phyloP scores from a whole-genome alignment of 2,797 vertebrate genomes.

The Loris lydekkerianus region DNA sequence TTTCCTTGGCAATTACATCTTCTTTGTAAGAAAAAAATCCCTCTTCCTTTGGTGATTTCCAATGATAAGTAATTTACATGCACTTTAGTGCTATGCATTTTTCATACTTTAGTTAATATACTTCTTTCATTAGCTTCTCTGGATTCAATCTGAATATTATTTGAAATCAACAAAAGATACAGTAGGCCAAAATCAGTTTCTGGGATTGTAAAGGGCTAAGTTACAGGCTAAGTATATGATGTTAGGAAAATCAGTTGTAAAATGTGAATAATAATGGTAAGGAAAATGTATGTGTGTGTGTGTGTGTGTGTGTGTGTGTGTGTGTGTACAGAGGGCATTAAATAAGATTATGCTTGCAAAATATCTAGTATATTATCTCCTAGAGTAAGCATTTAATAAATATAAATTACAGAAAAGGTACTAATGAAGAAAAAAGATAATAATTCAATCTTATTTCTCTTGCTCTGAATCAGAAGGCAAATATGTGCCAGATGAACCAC shows the following conservation, averaged over 20 bases:
- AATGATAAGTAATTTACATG: background rate
- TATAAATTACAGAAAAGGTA: background rate
- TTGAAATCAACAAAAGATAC: background rate
- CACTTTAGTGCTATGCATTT: background rate
- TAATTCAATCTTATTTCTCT: background rate
- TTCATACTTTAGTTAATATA: background rate
- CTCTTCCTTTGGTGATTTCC: background rate
- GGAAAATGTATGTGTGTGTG: background rate
- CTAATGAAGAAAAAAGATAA: background rate
- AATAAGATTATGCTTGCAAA: background rate
- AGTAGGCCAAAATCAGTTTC: background rate
- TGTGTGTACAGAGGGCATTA: background rate
- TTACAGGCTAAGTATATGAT: background rate
- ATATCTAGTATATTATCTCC: background rate
- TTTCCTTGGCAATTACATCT: background rate
- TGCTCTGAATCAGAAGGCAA: background rate
- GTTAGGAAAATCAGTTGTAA: slow-evolving; percentile 10
- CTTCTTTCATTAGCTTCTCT: background rate
- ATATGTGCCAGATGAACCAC: background rate
- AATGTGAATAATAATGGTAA: background rate
- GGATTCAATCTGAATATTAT: background rate
- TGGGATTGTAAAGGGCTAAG: background rate
- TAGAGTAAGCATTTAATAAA: background rate
- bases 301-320: too few relatives aligned
- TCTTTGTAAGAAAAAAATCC: background rate